phyloP scores from a whole-genome alignment of 92 coral and sea anemone species.

The Parazoanthus darwini region DNA sequence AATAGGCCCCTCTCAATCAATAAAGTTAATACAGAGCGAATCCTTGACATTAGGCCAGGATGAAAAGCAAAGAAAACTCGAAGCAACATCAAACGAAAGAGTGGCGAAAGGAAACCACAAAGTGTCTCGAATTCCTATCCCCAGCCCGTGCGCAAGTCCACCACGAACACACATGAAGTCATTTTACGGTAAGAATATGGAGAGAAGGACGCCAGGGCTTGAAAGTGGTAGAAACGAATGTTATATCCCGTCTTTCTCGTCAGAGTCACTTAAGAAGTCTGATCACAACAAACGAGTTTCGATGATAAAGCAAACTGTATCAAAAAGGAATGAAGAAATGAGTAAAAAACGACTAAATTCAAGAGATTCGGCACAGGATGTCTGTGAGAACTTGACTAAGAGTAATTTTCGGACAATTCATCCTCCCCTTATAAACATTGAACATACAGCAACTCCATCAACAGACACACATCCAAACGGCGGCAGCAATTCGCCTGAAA shows the following conservation, averaged over 20 bases:
- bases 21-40: neutral
- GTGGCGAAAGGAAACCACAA: neutral
- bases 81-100: conserved; percentile 6
- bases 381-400: neutral
- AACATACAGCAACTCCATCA: conserved; percentile 21
- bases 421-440: conserved; percentile 28
- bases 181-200: neutral
- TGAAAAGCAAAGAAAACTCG: neutral
- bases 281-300: conserved; percentile 54
- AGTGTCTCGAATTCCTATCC: conserved; percentile 25
- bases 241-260: conserved; percentile 46
- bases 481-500: neutral
- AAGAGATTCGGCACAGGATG: neutral
- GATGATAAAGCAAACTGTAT: conserved; percentile 55
- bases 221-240: conserved; percentile 7
- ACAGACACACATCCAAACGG: neutral
- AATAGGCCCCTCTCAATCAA: neutral
- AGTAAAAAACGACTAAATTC: conserved; percentile 3
- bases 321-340: conserved; percentile 29
- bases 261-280: conserved; percentile 22
- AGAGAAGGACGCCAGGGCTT: neutral
- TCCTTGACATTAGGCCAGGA: conserved; percentile 3
- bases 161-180: conserved; percentile 24
- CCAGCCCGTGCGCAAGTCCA: conserved; percentile 21
- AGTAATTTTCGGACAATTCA: neutral